A percentile compares a stretch with the other conserved stretches of the same genome.
Evolutionary conservation across 2,113 vertebrate genomes (phyloP).

Genomic region (Lophura nycthemera): DNA sequence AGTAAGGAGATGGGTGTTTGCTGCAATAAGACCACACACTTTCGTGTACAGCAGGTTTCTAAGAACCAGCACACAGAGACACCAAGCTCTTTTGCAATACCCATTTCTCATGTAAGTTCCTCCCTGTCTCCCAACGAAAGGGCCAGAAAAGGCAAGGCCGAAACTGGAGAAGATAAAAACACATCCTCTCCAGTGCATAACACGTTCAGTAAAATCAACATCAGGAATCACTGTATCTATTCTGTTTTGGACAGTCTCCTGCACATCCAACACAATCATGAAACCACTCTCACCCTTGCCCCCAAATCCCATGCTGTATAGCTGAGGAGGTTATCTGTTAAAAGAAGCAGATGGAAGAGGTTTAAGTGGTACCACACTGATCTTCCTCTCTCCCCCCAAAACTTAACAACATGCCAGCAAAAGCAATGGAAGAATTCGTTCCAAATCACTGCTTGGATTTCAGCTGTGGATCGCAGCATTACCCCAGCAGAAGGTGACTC

Average conservation of each 20-base stretch:
- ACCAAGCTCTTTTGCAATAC: not conserved
- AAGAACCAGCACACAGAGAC: not conserved
- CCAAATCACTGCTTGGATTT: not conserved
- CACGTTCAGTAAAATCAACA: not conserved
- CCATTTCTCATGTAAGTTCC: not conserved
- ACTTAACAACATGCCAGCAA: not conserved
- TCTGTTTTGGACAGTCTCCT: not conserved
- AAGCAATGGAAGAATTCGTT: not conserved
- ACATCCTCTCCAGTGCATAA: not conserved
- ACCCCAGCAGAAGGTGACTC: conserved; percentile 28
- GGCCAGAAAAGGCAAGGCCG: not conserved
- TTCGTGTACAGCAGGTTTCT: not conserved
- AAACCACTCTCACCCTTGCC: not conserved
- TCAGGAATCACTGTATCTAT: not conserved
- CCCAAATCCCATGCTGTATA: not conserved
- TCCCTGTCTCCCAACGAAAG: not conserved
- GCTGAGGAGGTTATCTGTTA: not conserved
- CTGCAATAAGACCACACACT: not conserved
- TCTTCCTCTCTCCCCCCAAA: not conserved
- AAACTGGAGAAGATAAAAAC: not conserved
- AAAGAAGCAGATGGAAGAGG: not conserved
- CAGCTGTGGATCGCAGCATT: not conserved
- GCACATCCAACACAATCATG: not conserved
- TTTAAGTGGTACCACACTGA: not conserved
- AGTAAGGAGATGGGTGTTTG: not conserved